phyloP scores from a whole-genome alignment of 2,797 vertebrate species.

The Oophaga sylvatica region DNA sequence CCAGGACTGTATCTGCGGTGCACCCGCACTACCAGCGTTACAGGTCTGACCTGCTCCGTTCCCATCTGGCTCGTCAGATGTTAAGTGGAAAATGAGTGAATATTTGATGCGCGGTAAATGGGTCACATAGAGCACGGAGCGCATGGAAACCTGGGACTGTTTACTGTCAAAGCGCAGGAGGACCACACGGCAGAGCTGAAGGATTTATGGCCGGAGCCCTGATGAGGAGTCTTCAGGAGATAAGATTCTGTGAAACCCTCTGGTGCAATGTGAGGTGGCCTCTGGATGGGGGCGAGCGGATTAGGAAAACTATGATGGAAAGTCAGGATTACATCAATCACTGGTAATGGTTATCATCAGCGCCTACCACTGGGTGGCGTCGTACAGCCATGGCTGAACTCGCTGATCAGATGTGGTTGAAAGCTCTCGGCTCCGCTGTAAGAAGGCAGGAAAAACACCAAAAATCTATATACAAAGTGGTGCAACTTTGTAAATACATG shows the following conservation, averaged over 20 bases:
- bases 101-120: not conserved
- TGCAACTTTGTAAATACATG: too few species aligned
- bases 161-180: conserved; percentile 4
- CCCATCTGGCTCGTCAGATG: not conserved
- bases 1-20: not conserved
- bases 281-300: not conserved
- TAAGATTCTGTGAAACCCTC: conserved; percentile 33
- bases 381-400: too few species aligned
- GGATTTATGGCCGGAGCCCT: not conserved
- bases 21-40: not conserved
- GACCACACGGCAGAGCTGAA: not conserved
- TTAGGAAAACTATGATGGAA: not conserved
- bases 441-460: too few species aligned
- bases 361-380: not conserved
- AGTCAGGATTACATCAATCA: not conserved
- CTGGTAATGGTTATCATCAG: not conserved
- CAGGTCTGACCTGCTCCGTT: not conserved
- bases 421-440: not conserved
- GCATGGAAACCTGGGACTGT: conserved; percentile 8
- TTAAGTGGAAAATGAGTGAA: not conserved
- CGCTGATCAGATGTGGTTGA: not conserved
- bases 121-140: not conserved
- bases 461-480: too few species aligned
- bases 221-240: not conserved
- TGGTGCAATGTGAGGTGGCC: conserved; percentile 5